Evolutionary conservation across 1,140 invertebrate genomes (phyloP), one percentile per base, ranked within the genome.

Genomic region (Drosophila pallidifrons): DNA sequence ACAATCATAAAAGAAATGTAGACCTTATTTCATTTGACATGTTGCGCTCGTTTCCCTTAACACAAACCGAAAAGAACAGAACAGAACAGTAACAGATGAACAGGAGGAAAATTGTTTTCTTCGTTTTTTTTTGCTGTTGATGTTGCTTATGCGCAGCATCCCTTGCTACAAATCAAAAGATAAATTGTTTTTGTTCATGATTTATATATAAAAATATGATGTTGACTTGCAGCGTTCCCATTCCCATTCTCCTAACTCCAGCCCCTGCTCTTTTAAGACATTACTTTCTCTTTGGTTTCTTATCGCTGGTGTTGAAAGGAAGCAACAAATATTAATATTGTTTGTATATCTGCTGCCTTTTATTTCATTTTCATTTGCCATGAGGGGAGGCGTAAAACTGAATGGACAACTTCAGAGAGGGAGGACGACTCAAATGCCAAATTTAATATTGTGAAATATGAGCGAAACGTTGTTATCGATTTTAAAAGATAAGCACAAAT

Each of bases 21-120:
- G 78, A 64, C 76, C 78, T 87, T 91, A 91, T 91, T 91, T 88
- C 63, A 91, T 91, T 82, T 91, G 79, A 91, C 88, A 91, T 91
- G 81, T 87, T 87, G 87, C 82, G 69, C 72, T 69, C 64, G 35
- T 38, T 52, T 52, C 52, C 47, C 61, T 57, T 68, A 52, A 68
- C 28, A 65, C 43, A 65, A 63, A 54, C n/a, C 7, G 10, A 32
- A 32, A 32, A 32, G 7, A 32, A 32, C 30, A 2, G 13, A 20
- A 54, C 58, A 20, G 20, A 66, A 64, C 59, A 28, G 46, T 45
- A 77, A 72, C 67, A 77, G 68, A 76, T 72, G 63, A 77, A 76
- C 30, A 61, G 57, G 35, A 15, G 49, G 38, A 71, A 81, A 73
- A 64, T 67, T 41, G 55, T 65, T 51, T 81, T 72, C 60, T 41